Evolutionary conservation across 2,797 vertebrate species (phyloP), one percentile per base, ranked within the genome.

Genomic region (Toxotes lorentzi): DNA sequence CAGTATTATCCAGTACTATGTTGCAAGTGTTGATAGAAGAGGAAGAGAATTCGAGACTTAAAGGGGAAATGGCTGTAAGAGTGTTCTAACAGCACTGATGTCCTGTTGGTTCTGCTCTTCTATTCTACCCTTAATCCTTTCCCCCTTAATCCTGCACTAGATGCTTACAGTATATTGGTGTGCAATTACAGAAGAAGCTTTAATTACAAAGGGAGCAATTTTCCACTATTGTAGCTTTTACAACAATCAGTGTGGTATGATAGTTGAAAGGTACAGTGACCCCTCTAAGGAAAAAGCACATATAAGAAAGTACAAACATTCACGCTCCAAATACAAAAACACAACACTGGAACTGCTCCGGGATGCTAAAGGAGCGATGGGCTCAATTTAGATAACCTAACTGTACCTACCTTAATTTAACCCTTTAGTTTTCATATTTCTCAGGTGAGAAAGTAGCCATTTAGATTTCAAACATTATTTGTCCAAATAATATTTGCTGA

Each of bases 71-170:
- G 34, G 13, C 53, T 75, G 6, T 3, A 27, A 56, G 47, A 76
- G n/a, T 27, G 47, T 64, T 81, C 47, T 38, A 32, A 45, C 69
- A 61, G 16, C 38, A 30, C 35, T 14, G n/a, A 79, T 69, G 75
- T 68, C 40, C 62, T 78, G 75, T 81, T 84, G 81, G 60, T 79
- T 78, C 23, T 71, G 47, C 38, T 82, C 19, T 38, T 80, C 38
- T 63, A 9, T 48, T 77, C 50, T 57, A 53, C 23, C 24, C 65
- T 72, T 82, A 86, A 73, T 81, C 73, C 67, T 23, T 58, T 23
- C 53, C 53, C 47, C n/a, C 10, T 62, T 84, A 76, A 82, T 78
- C 67, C 62, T 35, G 57, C 45, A 45, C 45, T 68, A 21, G 45
- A 74, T 78, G 57, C 56, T 76, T 48, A 43, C 21, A 69, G 10